Evolutionary conservation across 2,888 invertebrate species (phyloP).

Genomic region (Microplitis manilae): DNA sequence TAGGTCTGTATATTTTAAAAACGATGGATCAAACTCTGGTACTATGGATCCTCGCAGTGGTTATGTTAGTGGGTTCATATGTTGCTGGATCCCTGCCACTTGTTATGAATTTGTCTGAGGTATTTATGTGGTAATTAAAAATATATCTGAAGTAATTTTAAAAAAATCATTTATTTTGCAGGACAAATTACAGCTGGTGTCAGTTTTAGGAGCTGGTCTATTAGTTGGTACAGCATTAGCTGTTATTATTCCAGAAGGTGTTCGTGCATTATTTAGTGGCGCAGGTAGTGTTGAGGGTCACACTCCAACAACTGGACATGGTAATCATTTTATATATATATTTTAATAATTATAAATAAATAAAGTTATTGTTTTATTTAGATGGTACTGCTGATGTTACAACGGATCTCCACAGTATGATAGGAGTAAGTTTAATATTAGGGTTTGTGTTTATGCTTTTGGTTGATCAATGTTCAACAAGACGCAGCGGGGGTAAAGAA

Average conservation of each 20-base stretch:
- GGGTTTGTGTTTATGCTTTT: slow-evolving; percentile 99
- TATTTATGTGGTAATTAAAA: slow-evolving; percentile 69
- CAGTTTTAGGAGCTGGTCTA: slow-evolving; percentile 96
- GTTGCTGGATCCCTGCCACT: slow-evolving; percentile 95
- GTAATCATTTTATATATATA: slow-evolving; percentile 16
- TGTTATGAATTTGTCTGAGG: slow-evolving; percentile 95
- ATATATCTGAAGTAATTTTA: no score
- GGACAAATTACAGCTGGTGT: slow-evolving; percentile 94
- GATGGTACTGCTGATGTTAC: slow-evolving; percentile 36
- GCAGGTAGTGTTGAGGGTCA: slow-evolving; percentile 44
- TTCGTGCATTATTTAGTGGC: slow-evolving; percentile 81
- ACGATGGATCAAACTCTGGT: slow-evolving; percentile 88
- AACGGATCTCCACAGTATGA: slow-evolving; percentile 82
- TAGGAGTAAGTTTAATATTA: slow-evolving; percentile 93
- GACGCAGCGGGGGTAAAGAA: slow-evolving; percentile 77
- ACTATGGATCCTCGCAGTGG: slow-evolving; percentile 85
- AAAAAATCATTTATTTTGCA: slow-evolving; percentile 68
- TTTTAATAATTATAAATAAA: background rate
- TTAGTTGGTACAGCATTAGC: slow-evolving; percentile 97
- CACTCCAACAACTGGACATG: slow-evolving; percentile 28
- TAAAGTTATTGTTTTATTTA: background rate
- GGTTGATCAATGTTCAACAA: slow-evolving; percentile 87
- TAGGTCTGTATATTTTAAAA: slow-evolving; percentile 28
- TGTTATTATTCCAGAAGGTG: slow-evolving; percentile 98
- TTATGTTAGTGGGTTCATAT: slow-evolving; percentile 98